Base-by-base conservation (phyloP, 2,888 invertebrate species). In the Hartigia nigra region DNA sequence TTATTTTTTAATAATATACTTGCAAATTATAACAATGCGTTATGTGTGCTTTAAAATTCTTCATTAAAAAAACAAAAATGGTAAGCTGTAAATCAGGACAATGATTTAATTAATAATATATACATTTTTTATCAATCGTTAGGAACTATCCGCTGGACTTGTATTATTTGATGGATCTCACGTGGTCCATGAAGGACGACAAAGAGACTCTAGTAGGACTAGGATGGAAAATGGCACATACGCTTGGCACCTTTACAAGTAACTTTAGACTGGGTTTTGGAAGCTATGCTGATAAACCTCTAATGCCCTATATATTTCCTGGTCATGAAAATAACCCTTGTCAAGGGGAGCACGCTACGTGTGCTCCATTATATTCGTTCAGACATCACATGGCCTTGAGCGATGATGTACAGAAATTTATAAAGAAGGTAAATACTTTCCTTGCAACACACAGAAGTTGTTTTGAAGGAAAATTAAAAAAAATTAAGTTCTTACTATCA, bases 161-260 rank as follows among this genome's bases (percentile, higher is more conserved):
- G 72, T 98, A 98, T 92, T 97, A 97, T 88, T 92, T 98, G 84
- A 97, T 98, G 96, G 98, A 98, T 90, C 93, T 98, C 79, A 97
- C 98, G 2, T 95, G 95, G 93, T 97, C 97, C 2, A 98, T 98
- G 98, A 94, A 94, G 87, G 96, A 97, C 84, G 97, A 98, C 91
- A 96, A 97, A 88, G 94, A 95, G 81, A 97, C 96, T 3, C 91
- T 98, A 77, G 95, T 95, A 1, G 93, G 93, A 14, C 88, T 96
- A 76, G 94, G 95, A 32, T 94, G 93, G 69, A 93, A 94, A 84
- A 90, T 96, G 75, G 93, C 94, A 0, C 88, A 89, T 74, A 92
- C 94, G 75, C 87, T 97, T 83, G 92, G 93, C 84, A 94, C 94
- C 82, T 93, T 96, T 74, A 96, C 96, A 0, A 93, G 94, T 84